phyloP scores from a whole-genome alignment of 2,113 vertebrate species.

The Halichoerus grypus region DNA sequence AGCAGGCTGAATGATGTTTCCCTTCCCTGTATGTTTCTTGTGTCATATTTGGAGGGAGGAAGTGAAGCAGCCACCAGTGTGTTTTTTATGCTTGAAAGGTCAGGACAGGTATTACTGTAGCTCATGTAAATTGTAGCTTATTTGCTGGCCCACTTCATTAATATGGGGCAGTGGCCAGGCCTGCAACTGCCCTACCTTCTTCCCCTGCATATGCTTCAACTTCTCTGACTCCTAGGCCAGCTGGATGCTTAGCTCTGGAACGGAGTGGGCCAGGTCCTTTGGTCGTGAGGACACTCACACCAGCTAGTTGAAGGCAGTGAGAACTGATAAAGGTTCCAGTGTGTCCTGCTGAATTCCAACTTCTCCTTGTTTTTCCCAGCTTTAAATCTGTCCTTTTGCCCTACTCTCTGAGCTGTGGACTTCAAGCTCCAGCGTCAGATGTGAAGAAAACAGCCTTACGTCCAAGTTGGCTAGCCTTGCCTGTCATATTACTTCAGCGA shows the following conservation, averaged over 20 bases:
- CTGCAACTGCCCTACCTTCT: background rate
- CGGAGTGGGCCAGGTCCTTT: background rate
- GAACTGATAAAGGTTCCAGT: background rate
- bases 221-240: background rate
- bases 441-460: background rate
- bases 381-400: background rate
- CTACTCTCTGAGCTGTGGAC: background rate
- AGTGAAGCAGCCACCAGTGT: background rate
- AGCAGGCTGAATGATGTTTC: background rate
- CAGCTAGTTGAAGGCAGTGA: background rate
- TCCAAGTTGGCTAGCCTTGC: background rate
- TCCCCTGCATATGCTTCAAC: background rate
- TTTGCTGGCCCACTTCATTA: background rate
- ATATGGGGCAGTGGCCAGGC: background rate
- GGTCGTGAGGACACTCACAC: background rate
- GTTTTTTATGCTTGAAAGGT: background rate
- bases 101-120: background rate
- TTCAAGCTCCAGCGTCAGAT: background rate
- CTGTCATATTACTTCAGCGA: constrained; percentile 20
- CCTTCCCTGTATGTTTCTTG: background rate
- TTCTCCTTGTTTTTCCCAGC: background rate
- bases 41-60: background rate
- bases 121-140: background rate
- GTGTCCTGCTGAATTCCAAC: background rate
- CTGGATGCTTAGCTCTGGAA: background rate